Conservation (phyloP, 2,113 vertebrate genomes). For the Syrmaticus mikado region DNA sequence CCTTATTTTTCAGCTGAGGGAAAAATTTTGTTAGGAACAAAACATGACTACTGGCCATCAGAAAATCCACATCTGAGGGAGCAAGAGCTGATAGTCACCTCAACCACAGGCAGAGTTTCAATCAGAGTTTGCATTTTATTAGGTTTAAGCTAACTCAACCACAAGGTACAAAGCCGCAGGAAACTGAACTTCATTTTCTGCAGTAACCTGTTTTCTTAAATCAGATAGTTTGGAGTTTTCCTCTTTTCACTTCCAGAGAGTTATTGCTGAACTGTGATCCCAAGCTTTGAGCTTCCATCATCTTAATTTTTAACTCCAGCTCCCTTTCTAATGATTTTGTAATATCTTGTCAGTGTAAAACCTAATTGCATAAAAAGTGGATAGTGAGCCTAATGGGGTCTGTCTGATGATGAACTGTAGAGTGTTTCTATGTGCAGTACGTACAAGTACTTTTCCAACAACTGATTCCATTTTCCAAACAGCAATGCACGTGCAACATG, state of each 20-base stretch:
- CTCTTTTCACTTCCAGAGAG: conserved; percentile 20
- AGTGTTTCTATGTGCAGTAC: not conserved
- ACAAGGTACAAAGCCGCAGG: conserved; percentile 34
- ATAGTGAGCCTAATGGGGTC: not conserved
- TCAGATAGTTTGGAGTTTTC: conserved; percentile 30
- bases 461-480: not conserved
- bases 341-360: not conserved
- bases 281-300: not conserved
- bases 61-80: not conserved
- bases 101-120: not conserved
- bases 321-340: not conserved
- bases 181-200: conserved; percentile 24
- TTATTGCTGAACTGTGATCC: not conserved
- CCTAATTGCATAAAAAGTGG: not conserved
- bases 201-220: conserved; percentile 37
- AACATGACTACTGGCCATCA: not conserved
- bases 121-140: conserved; percentile 1
- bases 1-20: not conserved
- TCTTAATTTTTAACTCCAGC: not conserved
- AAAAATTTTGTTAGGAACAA: not conserved
- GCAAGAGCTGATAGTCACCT: not conserved
- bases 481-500: not conserved
- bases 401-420: not conserved
- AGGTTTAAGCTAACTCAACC: not conserved
- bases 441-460: not conserved